Base-by-base conservation (phyloP, 2,888 invertebrate genomes). In the Aricia artaxerxes region DNA sequence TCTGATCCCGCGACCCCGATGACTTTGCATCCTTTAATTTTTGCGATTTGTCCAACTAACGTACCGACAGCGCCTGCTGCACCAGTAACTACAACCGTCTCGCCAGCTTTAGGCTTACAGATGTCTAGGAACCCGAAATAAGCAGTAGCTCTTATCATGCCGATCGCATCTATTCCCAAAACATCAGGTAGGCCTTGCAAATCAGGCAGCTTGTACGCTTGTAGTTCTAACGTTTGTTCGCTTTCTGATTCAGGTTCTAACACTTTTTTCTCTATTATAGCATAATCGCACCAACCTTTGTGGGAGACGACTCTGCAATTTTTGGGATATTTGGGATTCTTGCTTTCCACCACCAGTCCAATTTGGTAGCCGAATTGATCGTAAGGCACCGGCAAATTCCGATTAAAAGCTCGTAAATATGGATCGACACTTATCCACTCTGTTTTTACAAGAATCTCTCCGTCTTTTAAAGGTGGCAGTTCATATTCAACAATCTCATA, bases 41-140 rank as follows among this genome's bases (percentile, higher is more conserved):
- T 97, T 0, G 95, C 97, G 80, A 97, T 96, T 89, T 97, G 97
- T 1, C 97, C 97, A 0, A 96, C 97, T n/a, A 95, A 88, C 83
- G 95, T 95, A 4, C 97, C 97, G 4, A 97, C 96, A n/a, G 96
- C 97, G 16, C 97, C 97, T 0, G 96, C 97, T 5, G 97, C 97
- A 0, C 95, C 95, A 35, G 95, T 95, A 1, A 97, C 95, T 0
- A 97, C 95, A 0, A 97, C 95, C 0, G 95, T 95, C 85, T 97
- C 96, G 1, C 96, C 96, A 2, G 93, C 83, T 88, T 96, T 96
- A 0, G 96, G 96, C 77, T 96, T 86, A 83, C 96, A 96, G 24
- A 96, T 85, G 79, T 96, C 96, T 73, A 95, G 82, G 5, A 97
- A 90, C 2, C 96, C 97, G 87, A 96, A 96, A 84, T 96, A 96